These are phyloP conservation scores for Drosophila birchii DNA, from an alignment of 2,888 invertebrate genomes.

Conservation along the genomic window DNA sequence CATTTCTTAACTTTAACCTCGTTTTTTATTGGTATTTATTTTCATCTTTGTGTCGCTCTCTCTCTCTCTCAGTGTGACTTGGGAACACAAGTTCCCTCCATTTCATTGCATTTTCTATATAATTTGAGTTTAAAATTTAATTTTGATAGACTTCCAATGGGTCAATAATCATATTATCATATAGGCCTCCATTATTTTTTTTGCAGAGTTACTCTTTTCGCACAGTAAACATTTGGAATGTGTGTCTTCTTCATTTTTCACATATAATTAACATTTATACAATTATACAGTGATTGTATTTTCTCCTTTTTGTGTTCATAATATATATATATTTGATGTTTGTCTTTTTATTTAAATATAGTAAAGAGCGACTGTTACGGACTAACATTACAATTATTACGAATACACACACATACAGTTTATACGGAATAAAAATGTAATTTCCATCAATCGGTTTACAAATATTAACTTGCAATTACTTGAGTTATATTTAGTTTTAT, in stretches of 20 bases:
- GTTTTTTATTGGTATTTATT: conserved; percentile 43
- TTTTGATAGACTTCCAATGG: conserved; percentile 64
- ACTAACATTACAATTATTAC: conserved; percentile 69
- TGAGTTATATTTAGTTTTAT: conserved; percentile 20
- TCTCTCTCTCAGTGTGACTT: conserved; percentile 22
- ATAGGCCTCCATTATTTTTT: conserved; percentile 30
- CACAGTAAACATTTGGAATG: conserved; percentile 76
- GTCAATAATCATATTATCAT: conserved; percentile 45
- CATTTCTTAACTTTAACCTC: conserved; percentile 31
- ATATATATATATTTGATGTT: conserved; percentile 37
- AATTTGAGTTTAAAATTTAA: conserved; percentile 71
- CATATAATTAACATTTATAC: conserved; percentile 65
- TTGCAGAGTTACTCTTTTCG: conserved; percentile 40
- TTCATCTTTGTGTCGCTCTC: conserved; percentile 21
- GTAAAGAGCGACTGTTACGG: conserved; percentile 73
- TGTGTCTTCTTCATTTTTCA: conserved; percentile 37
- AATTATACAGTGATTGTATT: conserved; percentile 42
- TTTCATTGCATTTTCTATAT: conserved; percentile 36
- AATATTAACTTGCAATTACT: conserved; percentile 38
- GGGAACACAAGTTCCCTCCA: conserved; percentile 44
- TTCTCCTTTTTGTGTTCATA: conserved; percentile 15
- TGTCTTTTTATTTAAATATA: conserved; percentile 64
- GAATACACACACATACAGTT: conserved; percentile 69
- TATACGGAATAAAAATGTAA: conserved; percentile 70
- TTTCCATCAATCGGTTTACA: conserved; percentile 38